Conservation (phyloP, 2,888 invertebrate genomes). For the Aproaerema taeniolella region DNA sequence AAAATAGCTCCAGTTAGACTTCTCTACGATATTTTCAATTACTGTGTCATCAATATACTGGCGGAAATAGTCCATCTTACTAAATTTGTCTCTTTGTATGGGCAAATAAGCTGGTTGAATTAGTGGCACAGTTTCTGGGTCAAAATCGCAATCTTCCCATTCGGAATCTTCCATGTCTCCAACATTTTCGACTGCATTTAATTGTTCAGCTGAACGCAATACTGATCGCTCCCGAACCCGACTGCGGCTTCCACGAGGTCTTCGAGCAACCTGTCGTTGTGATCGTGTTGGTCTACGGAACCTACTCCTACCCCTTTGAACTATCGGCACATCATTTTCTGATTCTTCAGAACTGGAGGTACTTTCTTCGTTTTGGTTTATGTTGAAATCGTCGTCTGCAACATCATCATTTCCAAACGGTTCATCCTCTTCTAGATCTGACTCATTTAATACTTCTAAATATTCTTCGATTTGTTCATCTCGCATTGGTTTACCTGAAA, state of each 20-base stretch:
- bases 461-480: background rate
- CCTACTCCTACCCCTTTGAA: too few relatives aligned
- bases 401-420: slow-evolving; percentile 3
- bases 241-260: background rate
- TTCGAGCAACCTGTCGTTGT: background rate
- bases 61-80: background rate
- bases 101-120: background rate
- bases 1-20: background rate
- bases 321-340: background rate
- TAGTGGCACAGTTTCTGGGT: background rate
- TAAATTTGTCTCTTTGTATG: background rate
- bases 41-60: background rate
- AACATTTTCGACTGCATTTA: too few relatives aligned
- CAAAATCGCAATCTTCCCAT: background rate
- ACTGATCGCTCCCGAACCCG: too few relatives aligned
- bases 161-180: background rate
- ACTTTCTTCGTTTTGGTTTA: background rate
- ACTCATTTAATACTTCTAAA: background rate
- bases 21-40: background rate
- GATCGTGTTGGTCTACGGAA: background rate
- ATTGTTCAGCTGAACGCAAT: too few relatives aligned
- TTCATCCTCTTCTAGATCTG: slow-evolving; percentile 1
- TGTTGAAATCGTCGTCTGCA: background rate
- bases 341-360: background rate
- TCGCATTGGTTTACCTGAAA: slow-evolving; percentile 2